Conservation (phyloP, 2,113 vertebrate genomes). For the Chaetorhynchus papuensis region DNA sequence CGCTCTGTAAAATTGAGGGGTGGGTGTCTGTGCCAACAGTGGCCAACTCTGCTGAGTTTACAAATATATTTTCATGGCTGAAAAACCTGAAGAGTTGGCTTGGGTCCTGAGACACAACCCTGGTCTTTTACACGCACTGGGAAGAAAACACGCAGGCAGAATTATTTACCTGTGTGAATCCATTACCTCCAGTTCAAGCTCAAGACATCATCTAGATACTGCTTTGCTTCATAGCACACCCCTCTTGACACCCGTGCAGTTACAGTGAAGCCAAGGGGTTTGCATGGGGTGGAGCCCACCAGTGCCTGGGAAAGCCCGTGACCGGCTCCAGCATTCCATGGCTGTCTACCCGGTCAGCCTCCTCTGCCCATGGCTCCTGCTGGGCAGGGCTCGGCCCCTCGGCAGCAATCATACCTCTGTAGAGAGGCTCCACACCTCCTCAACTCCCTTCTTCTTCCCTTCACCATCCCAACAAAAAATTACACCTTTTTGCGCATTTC, state of each 20-base stretch:
- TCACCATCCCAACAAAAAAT: not conserved
- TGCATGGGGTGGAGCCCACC: not conserved
- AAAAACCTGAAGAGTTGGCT: not conserved
- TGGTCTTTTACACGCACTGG: not conserved
- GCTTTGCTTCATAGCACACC: not conserved
- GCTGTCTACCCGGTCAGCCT: not conserved
- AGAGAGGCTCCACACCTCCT: not conserved
- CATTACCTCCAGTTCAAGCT: not conserved
- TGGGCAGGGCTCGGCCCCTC: not conserved
- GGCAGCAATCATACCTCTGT: fast-evolving
- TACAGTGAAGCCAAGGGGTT: not conserved
- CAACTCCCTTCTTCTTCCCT: not conserved
- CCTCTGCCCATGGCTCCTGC: not conserved
- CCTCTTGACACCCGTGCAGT: not conserved
- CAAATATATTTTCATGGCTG: not conserved
- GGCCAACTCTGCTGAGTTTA: not conserved
- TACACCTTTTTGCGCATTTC: fast-evolving
- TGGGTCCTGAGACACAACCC: not conserved
- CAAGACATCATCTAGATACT: not conserved
- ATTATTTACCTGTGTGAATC: not conserved
- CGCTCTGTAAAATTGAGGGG: not conserved
- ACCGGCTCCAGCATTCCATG: not conserved
- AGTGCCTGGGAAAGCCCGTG: fast-evolving
- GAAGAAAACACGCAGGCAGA: not conserved
- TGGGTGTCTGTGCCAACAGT: not conserved